Base-by-base conservation (phyloP, 2,888 invertebrate species). In the Pammene fasciana region DNA sequence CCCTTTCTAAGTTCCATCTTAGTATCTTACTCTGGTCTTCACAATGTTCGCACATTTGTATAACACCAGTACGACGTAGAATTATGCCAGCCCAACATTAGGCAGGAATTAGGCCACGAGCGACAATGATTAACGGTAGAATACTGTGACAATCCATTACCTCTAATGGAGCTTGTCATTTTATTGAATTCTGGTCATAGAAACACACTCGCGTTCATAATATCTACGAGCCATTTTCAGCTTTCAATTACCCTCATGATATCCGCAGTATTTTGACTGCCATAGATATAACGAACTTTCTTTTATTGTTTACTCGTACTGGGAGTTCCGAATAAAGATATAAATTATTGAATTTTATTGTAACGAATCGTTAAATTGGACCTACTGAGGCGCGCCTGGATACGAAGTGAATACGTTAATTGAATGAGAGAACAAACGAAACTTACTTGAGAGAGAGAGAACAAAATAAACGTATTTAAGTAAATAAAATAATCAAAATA, bases 91-190 rank as follows among this genome's bases (percentile, higher is more conserved):
- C 71, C 72, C 78, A 77, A 82, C 83, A 82, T 79, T 80, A 76
- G 75, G 75, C 75, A 76, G 75, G 80, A 82, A 82, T 81, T 76
- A 82, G 75, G 77, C 75, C 75, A 75, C 76, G 70, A 75, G 70
- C 75, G 72, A 72, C 71, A 72, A 71, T 83, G 82, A 84, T 82
- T 81, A 82, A 81, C 83, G 82, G 78, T 76, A 78, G 76, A 78
- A 74, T 75, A 77, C 76, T 76, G 82, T 79, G 82, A 82, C 83
- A 82, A 81, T 82, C 82, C 82, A 85, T 85, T 84, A 81, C 78
- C 74, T 72, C 77, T 84, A 84, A 84, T 84, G 84, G 84, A 81
- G 62, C 72, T 48, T 61, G 59, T 71, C 68, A 71, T 71, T 71
- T 71, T 68, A 71, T 71, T 68, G 68, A 68, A 65, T 59, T 52